Percentiles rank a stretch among this genome's conserved stretches.
phyloP scores from a whole-genome alignment of 92 coral and sea anemone species.

The Epizoanthus illoricatus region DNA sequence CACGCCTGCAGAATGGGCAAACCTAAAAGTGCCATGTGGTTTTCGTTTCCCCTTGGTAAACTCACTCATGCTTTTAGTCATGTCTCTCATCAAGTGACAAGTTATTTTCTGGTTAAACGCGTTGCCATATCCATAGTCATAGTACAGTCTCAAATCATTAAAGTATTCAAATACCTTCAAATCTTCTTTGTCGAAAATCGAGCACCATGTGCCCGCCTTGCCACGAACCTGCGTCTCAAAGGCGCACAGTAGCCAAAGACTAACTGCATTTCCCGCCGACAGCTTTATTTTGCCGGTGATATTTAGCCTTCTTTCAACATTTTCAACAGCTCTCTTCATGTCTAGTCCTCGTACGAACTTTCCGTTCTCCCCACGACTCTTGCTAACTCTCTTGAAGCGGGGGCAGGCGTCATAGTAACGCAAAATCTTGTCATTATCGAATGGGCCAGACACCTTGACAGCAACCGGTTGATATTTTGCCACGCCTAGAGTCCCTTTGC shows the following conservation, averaged over 20 bases:
- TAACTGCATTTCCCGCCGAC: slow-evolving; percentile 49
- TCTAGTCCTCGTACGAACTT: slow-evolving; percentile 57
- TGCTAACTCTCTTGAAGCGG: slow-evolving; percentile 18
- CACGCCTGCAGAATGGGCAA: slow-evolving; percentile 80
- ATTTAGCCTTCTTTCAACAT: slow-evolving; percentile 64
- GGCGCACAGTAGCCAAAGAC: slow-evolving; percentile 74
- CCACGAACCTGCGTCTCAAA: slow-evolving; percentile 79
- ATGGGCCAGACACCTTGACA: slow-evolving; percentile 66
- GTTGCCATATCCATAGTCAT: slow-evolving; percentile 73
- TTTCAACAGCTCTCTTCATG: slow-evolving; percentile 58
- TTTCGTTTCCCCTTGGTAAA: slow-evolving; percentile 44
- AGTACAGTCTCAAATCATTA: slow-evolving; percentile 69
- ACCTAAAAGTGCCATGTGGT: slow-evolving; percentile 76
- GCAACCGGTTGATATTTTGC: slow-evolving; percentile 82
- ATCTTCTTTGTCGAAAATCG: slow-evolving; percentile 69
- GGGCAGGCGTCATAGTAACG: slow-evolving; percentile 75
- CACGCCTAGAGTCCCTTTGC: slow-evolving; percentile 58
- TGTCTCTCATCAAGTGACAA: slow-evolving; percentile 61
- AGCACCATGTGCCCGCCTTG: slow-evolving; percentile 70
- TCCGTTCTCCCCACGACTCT: slow-evolving; percentile 39
- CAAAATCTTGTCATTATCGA: slow-evolving; percentile 63
- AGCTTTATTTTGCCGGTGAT: slow-evolving; percentile 50
- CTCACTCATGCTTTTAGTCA: slow-evolving; percentile 44
- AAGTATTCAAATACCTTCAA: slow-evolving; percentile 73
- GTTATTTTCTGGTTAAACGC: slow-evolving; percentile 72